Evolutionary conservation across 2,797 vertebrate genomes (phyloP).

Genomic region (Clarias laeviceps): DNA sequence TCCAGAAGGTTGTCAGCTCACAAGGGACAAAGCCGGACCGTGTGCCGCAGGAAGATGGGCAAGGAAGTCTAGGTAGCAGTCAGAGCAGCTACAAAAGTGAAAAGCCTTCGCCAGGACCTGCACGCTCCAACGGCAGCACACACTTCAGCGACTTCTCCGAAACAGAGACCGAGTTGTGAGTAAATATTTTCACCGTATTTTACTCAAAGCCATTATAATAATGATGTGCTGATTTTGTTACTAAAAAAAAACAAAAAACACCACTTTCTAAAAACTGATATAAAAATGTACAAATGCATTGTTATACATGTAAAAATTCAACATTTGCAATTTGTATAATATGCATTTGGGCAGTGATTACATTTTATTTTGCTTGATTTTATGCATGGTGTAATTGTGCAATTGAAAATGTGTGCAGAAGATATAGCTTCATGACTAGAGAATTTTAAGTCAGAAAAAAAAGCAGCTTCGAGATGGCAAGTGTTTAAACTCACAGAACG

Average conservation of each 20-base stretch:
- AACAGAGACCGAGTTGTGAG: constrained; percentile 73
- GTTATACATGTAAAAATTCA: not conserved
- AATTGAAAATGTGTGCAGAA: not conserved
- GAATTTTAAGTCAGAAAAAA: constrained; percentile 1
- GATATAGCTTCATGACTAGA: too few species aligned
- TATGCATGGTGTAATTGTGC: not conserved
- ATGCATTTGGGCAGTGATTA: not conserved
- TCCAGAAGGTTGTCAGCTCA: constrained; percentile 55
- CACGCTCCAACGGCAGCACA: constrained; percentile 71
- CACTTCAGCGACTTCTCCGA: constrained; percentile 71
- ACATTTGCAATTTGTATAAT: not conserved
- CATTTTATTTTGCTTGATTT: not conserved
- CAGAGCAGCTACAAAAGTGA: constrained; percentile 72
- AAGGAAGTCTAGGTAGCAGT: constrained; percentile 66
- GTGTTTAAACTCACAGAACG: not conserved
- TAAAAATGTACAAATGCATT: not conserved
- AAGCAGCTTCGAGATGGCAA: not conserved
- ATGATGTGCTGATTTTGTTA: not conserved
- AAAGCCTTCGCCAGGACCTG: constrained; percentile 64
- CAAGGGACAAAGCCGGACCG: constrained; percentile 1
- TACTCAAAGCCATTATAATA: not conserved
- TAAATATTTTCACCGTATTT: constrained; percentile 21
- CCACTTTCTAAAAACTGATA: not conserved
- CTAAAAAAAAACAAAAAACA: not conserved
- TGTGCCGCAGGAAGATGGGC: constrained; percentile 57